Base-by-base conservation (phyloP, 2,113 vertebrate species). In the Talpa occidentalis region DNA sequence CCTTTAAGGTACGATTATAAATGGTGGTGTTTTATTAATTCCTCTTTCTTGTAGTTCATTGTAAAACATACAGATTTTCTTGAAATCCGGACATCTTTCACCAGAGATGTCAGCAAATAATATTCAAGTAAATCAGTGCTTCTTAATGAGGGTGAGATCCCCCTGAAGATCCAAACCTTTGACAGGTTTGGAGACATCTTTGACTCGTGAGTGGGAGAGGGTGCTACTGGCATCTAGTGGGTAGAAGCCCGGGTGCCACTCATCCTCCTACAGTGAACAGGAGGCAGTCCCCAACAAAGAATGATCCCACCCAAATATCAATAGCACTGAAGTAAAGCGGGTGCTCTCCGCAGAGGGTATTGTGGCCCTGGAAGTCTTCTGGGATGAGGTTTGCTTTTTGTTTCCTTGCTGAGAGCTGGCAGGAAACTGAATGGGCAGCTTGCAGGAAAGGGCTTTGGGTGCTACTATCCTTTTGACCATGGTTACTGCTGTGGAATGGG, bases 51-150 rank as follows among this genome's bases (percentile, higher is more conserved):
- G 1, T 56, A 56, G 30, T 10, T 62, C 17, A 11, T 62, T 62
- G 28, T 64, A 92, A 89, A 90, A 56, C 79, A 76, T 40, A 62
- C 54, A 40, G 15, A 92, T 90, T 88, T 95, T 73, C 70, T 77
- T 88, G 47, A 91, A 47, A 52, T 91, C 52, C 80, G n/a, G 42
- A 70, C 88, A 35, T n/a, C n/a, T n/a, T n/a, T n/a, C n/a, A 15
- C 56, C 52, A 92, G 37, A 79, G 21, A 91, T 88, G 32, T 84
- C 56, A 91, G 49, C 32, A 95, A 64, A 67, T 93, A 90, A n/a
- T 83, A 78, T 66, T 87, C n/a, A 88, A 24, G 70, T 66, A 91
- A 56, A 49, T 35, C 35, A 60, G 21, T 49, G 21, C 42, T 83
- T 79, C 67, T 80, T 16, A 62, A 0, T 77, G 92, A 0, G 0